Evolutionary conservation across 2,113 vertebrate genomes (phyloP), one percentile per base, ranked within the genome.

Genomic region (Pagrus major): DNA sequence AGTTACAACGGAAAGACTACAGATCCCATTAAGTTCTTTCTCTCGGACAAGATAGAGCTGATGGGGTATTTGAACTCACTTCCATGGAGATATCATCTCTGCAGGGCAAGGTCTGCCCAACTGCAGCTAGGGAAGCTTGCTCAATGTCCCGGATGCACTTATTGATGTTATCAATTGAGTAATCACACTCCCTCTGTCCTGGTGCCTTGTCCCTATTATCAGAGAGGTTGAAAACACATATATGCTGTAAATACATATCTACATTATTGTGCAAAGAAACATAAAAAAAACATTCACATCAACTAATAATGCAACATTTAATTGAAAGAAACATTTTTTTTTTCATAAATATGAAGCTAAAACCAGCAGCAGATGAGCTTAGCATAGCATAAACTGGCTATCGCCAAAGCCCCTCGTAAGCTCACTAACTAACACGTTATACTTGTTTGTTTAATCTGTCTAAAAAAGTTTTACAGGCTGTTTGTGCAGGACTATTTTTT

Each of bases 91-190:
- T 99, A 95, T 99, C 98, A 52, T 99, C 98, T 90, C 98, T 95
- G 9, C 96, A 96, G 71, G 97, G 97, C 87, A 99, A 86, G 71
- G 95, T 98, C 92, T 99, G 98, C 76, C 97, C 98, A 83, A 99
- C 95, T 0, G 97, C 96, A 0, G 97, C 97, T 0, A 99, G 95
- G 0, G 98, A 99, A 7, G 97, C 98, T 89, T 99, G 98, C 83
- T 99, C 98, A 1, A 99, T 99, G 93, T 99, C 98, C 68, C 98
- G 94, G 94, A 99, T 97, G 87, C 97, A 98, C 37, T 95, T 96
- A 93, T 99, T 99, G 93, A 99, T 98, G 78, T 96, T 96, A 85
- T 99, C 98, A 7, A 99, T 99, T 75, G 98, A 98, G 83, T 96
- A 95, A 91, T 99, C 98, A 59, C 98, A 99, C 78, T 99, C 97